Conservation (phyloP, 2,113 vertebrate genomes). For the Rynchops niger region DNA sequence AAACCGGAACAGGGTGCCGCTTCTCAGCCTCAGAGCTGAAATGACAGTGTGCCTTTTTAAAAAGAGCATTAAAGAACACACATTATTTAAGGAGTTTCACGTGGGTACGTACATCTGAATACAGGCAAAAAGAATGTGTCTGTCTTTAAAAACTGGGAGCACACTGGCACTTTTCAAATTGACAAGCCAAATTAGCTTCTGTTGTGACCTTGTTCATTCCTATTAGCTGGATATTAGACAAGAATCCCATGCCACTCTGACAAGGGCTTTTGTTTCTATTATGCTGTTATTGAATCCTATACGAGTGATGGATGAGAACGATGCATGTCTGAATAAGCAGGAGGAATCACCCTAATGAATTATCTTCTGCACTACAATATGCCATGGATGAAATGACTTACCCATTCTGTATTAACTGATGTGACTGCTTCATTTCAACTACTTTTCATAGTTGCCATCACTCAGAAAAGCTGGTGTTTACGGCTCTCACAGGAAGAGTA, state of each 20-base stretch:
- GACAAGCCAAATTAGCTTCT: not conserved
- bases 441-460: not conserved
- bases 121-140: not conserved
- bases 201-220: slow-evolving; percentile 1
- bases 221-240: slow-evolving; percentile 23
- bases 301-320: not conserved
- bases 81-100: not conserved
- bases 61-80: not conserved
- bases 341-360: slow-evolving; percentile 49
- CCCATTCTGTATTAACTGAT: not conserved
- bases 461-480: not conserved
- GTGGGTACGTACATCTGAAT: fast-evolving
- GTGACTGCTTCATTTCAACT: not conserved
- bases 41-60: not conserved
- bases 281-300: not conserved
- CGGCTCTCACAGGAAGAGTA: not conserved
- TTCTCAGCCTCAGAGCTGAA: slow-evolving; percentile 9
- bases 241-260: slow-evolving; percentile 11
- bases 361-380: not conserved
- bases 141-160: not conserved
- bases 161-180: not conserved
- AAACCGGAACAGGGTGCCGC: not conserved
- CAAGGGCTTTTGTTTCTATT: slow-evolving; percentile 38
- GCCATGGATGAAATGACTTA: not conserved
- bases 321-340: slow-evolving; percentile 9